A percentile compares a stretch with the other conserved stretches of the same genome.
Evolutionary conservation across 2,113 vertebrate species (phyloP).

Genomic region (Corythornis vintsioides): DNA sequence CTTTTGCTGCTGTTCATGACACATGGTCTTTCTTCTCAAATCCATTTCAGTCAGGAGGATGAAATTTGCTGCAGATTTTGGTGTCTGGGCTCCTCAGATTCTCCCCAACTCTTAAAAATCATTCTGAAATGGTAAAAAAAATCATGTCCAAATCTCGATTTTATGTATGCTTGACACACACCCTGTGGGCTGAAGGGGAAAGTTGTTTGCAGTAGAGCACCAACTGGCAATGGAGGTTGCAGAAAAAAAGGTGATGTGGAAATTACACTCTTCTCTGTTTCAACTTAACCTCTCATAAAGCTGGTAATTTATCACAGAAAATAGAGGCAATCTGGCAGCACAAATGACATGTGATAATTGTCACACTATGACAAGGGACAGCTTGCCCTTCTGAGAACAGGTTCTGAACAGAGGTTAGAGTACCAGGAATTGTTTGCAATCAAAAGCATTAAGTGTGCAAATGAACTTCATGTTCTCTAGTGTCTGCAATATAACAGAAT

Average conservation of each 20-base stretch:
- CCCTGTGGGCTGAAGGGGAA: not conserved
- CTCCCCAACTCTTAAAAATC: not conserved
- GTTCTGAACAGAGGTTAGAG: not conserved
- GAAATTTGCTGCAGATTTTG: not conserved
- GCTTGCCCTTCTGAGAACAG: conserved; percentile 18
- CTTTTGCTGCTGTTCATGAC: not conserved
- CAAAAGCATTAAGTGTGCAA: not conserved
- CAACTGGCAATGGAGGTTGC: not conserved
- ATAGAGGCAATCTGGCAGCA: not conserved
- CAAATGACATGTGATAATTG: conserved; percentile 18
- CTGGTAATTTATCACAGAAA: conserved; percentile 27
- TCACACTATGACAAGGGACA: not conserved
- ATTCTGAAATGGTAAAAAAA: not conserved
- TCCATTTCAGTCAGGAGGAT: not conserved
- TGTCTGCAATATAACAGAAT: conserved; percentile 15
- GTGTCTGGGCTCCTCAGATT: not conserved
- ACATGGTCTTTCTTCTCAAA: not conserved
- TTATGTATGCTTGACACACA: not conserved
- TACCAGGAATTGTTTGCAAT: conserved; percentile 25
- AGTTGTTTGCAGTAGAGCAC: not conserved
- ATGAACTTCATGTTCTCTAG: conserved; percentile 40
- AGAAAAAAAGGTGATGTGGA: not conserved
- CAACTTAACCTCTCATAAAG: conserved; percentile 12
- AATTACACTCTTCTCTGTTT: conserved; percentile 1
- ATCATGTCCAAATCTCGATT: not conserved